These are phyloP conservation scores for Silurus lanzhouensis DNA, from an alignment of 2,797 vertebrate species.

Conservation along the genomic window DNA sequence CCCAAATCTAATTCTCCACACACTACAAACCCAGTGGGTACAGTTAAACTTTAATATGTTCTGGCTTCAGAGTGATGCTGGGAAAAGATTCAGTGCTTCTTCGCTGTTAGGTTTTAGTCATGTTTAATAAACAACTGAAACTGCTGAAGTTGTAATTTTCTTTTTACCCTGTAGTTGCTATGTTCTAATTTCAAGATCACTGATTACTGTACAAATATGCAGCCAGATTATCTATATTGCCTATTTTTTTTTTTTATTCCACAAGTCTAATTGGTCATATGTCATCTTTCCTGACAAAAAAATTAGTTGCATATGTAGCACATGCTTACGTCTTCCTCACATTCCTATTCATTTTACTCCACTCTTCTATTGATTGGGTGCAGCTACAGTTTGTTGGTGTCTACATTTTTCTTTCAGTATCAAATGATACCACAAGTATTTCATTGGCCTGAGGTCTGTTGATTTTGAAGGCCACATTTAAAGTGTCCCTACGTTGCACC, in stretches of 20 bases:
- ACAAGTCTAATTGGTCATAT: neutral
- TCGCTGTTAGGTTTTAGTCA: slow-evolving; percentile 45
- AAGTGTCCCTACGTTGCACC: neutral
- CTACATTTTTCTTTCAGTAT: neutral
- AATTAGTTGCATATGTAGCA: neutral
- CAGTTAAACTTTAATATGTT: slow-evolving; percentile 43
- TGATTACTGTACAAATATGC: neutral
- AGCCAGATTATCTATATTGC: neutral
- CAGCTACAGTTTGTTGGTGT: neutral
- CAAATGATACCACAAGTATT: neutral
- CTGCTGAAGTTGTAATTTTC: slow-evolving; percentile 35
- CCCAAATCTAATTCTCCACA: slow-evolving; percentile 41
- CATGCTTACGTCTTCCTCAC: neutral
- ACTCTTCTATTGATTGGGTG: neutral
- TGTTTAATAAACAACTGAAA: slow-evolving; percentile 40
- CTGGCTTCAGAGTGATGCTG: slow-evolving; percentile 40
- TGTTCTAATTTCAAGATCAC: slow-evolving; percentile 4
- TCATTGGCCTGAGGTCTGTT: neutral
- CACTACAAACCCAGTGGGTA: slow-evolving; percentile 24
- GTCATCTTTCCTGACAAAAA: neutral
- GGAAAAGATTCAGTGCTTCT: slow-evolving; percentile 39
- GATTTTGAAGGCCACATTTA: neutral
- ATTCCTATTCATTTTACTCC: neutral
- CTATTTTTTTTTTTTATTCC: neutral
- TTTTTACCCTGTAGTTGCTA: slow-evolving; percentile 26